Evolutionary conservation across 2,888 invertebrate species (phyloP).

Genomic region (Amphipyra tragopoginis): DNA sequence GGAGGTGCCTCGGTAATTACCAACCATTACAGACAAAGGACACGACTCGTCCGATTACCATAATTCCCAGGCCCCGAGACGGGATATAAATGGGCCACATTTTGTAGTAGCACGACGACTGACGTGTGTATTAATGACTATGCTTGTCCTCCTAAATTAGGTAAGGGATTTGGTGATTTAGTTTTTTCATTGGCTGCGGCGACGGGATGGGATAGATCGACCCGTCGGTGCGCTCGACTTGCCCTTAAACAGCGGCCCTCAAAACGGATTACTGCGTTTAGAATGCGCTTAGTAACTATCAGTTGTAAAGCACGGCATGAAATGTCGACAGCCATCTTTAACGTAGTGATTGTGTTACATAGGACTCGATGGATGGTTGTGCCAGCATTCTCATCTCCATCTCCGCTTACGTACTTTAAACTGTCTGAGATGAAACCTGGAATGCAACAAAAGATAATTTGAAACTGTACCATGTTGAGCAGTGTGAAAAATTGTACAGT

Average conservation of each 20-base stretch:
- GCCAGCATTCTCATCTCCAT: too few species aligned
- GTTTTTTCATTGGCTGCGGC: conserved; percentile 83
- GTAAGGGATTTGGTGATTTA: conserved; percentile 87
- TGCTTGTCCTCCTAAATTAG: conserved; percentile 89
- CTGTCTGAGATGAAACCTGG: too few species aligned
- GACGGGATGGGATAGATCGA: conserved; percentile 66
- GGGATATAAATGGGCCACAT: conserved; percentile 88
- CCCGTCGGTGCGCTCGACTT: conserved; percentile 46
- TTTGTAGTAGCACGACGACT: conserved; percentile 88
- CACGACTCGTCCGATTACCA: conserved; percentile 89
- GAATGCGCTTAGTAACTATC: conserved; percentile 37
- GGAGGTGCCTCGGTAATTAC: conserved; percentile 88
- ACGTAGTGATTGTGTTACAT: conserved; percentile 3
- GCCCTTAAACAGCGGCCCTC: conserved; percentile 60
- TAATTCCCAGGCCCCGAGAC: conserved; percentile 87
- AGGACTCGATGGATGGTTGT: too few species aligned
- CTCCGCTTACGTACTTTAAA: too few species aligned
- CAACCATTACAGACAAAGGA: conserved; percentile 90
- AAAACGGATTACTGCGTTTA: conserved; percentile 62
- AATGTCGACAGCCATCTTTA: conserved; percentile 3
- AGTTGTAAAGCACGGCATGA: conserved; percentile 27
- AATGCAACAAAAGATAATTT: too few species aligned
- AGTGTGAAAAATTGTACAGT: too few species aligned
- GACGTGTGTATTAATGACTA: conserved; percentile 90
- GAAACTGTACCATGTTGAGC: too few species aligned